Base-by-base conservation (phyloP, 2,797 vertebrate genomes). In the Labeo calbasu region DNA sequence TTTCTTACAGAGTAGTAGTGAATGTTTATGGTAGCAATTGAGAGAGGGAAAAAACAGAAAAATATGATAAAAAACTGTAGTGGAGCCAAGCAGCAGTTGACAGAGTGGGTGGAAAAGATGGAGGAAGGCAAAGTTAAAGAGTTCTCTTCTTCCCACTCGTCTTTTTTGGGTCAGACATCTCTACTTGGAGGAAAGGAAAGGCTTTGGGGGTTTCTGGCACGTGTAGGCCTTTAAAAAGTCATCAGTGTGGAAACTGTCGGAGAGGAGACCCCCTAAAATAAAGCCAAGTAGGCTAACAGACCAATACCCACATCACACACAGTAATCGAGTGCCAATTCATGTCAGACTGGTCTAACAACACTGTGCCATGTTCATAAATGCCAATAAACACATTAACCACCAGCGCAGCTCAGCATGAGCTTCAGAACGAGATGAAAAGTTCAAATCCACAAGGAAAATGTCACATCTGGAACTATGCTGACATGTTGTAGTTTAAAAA, bases 311-410 rank as follows among this genome's bases (percentile, higher is more conserved):
- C 91, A 92, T 93, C 91, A 93, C 79, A 92, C 79, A 61, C 81
- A 23, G n/a, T 78, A 82, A 82, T 85, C 59, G 61, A 84, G 84
- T 82, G 85, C 75, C 83, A 85, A 88, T 86, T 89, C 87, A 87
- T 28, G 36, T 89, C 15, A 19, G 63, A 84, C 80, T 86, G 65
- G 75, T 71, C 80, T 81, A 77, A 84, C 81, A 59, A 84, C 76
- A 80, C 21, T 53, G 79, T 84, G 70, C 90, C 90, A 88, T 88
- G 88, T 86, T 84, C 89, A 89, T 86, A 88, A 88, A 87, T 71
- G 80, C 82, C 88, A 84, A 90, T 92, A 92, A 93, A 91, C 91
- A 91, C 90, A 90, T 92, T 88, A 90, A 93, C 90, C 91, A 85
- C 72, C 85, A 73, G 19, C 40, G 17, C 28, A 69, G 66, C 59